These are phyloP conservation scores for Ascaphus truei DNA, from an alignment of 2,113 vertebrate species.

Conservation along the genomic window DNA sequence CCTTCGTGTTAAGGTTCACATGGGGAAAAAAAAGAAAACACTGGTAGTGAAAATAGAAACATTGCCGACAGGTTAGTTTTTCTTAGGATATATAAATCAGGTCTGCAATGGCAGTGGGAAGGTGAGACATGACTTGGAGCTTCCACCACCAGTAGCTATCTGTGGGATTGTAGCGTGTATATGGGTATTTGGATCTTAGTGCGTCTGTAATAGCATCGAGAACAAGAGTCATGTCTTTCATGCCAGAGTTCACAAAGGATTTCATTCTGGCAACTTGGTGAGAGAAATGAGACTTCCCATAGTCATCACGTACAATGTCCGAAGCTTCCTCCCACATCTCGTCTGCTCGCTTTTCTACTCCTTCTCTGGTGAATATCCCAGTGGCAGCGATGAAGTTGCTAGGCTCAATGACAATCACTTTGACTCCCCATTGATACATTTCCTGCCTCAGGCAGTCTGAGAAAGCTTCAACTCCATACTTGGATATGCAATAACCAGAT, in stretches of 20 bases:
- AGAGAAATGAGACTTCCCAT: slow-evolving; percentile 66
- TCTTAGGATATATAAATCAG: slow-evolving; percentile 66
- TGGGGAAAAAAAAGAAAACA: too few species aligned
- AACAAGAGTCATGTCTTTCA: slow-evolving; percentile 58
- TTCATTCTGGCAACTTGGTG: slow-evolving; percentile 63
- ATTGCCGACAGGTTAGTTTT: too few species aligned
- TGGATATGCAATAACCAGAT: slow-evolving; percentile 80
- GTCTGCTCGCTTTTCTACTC: slow-evolving; percentile 55
- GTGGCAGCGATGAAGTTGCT: slow-evolving; percentile 79
- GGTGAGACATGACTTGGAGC: slow-evolving; percentile 70
- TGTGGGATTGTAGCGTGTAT: slow-evolving; percentile 70
- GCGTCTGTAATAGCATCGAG: slow-evolving; percentile 69
- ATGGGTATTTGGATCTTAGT: slow-evolving; percentile 61
- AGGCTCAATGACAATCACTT: slow-evolving; percentile 72
- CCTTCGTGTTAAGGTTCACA: too few species aligned
- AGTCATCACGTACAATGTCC: slow-evolving; percentile 60
- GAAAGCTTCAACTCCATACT: slow-evolving; percentile 78
- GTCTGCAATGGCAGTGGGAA: slow-evolving; percentile 72
- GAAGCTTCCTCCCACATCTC: slow-evolving; percentile 70
- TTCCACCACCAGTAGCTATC: slow-evolving; percentile 77
- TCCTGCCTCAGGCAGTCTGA: slow-evolving; percentile 82
- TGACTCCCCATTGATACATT: slow-evolving; percentile 80
- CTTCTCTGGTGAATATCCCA: slow-evolving; percentile 61
- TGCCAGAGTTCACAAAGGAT: slow-evolving; percentile 63
- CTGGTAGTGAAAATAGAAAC: too few species aligned